phyloP scores from a whole-genome alignment of 2,888 invertebrate genomes.

The Coronaproctus castanopsis region DNA sequence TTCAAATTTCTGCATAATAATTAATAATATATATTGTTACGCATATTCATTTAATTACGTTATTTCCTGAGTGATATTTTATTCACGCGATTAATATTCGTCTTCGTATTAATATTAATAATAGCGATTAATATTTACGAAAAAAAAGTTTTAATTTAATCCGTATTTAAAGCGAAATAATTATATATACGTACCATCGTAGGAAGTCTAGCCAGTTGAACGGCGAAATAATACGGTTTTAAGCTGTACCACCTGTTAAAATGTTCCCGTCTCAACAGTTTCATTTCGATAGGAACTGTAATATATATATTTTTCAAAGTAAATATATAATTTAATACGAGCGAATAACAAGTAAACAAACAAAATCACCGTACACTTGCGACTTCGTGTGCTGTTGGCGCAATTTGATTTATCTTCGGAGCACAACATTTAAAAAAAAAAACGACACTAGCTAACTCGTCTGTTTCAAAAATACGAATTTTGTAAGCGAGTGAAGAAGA shows the following conservation, averaged over 20 bases:
- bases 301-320: neutral
- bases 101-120: neutral
- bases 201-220: constrained; percentile 40
- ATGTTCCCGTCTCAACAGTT: constrained; percentile 44
- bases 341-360: too few species aligned
- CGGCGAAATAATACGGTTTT: constrained; percentile 40
- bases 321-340: neutral
- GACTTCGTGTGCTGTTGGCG: too few species aligned
- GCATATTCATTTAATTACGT: neutral
- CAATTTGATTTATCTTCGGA: too few species aligned
- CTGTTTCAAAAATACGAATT: too few species aligned
- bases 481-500: too few species aligned
- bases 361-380: too few species aligned
- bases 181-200: constrained; percentile 27
- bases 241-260: constrained; percentile 49
- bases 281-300: constrained; percentile 45
- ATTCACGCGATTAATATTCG: neutral
- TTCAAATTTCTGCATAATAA: too few species aligned
- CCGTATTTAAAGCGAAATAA: too few species aligned
- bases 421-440: too few species aligned
- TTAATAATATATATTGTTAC: too few species aligned
- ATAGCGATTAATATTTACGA: neutral
- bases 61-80: neutral
- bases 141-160: neutral
- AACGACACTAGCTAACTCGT: too few species aligned